These are phyloP conservation scores for Lophotriccus pileatus DNA, from an alignment of 2,797 vertebrate genomes.

Conservation along the genomic window DNA sequence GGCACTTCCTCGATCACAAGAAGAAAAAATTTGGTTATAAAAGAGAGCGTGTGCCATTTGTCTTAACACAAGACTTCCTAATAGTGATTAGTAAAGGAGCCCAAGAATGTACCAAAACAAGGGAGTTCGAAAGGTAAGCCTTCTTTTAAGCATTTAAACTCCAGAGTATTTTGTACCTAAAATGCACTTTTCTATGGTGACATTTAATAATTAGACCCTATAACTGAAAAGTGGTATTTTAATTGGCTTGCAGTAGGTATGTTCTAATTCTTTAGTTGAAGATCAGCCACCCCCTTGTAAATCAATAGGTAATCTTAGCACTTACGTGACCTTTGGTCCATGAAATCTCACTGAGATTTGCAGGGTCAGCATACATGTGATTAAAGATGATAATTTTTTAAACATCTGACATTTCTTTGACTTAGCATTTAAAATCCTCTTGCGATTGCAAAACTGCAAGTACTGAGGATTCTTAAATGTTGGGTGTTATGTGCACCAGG, in stretches of 20 bases:
- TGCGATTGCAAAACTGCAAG: neutral
- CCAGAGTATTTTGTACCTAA: neutral
- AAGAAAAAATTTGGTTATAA: constrained; percentile 88
- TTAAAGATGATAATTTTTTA: neutral
- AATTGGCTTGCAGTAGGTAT: neutral
- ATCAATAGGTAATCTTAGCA: neutral
- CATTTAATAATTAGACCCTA: neutral
- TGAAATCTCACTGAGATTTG: neutral
- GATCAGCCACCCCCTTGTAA: neutral
- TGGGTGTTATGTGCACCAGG: neutral
- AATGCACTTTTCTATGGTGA: neutral
- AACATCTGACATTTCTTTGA: neutral
- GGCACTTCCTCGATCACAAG: constrained; percentile 85
- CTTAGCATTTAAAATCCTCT: neutral
- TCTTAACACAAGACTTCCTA: constrained; percentile 84
- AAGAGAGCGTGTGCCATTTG: constrained; percentile 83
- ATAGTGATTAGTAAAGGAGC: constrained; percentile 87
- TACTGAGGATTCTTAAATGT: neutral
- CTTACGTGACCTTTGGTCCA: neutral
- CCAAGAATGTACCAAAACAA: constrained; percentile 85
- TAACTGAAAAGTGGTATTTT: neutral
- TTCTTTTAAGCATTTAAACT: neutral
- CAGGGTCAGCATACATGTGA: neutral
- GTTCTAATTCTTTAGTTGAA: neutral
- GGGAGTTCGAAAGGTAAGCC: constrained; percentile 83